Conservation (phyloP, 2,888 invertebrate species). For the Isotomurus palustris region DNA sequence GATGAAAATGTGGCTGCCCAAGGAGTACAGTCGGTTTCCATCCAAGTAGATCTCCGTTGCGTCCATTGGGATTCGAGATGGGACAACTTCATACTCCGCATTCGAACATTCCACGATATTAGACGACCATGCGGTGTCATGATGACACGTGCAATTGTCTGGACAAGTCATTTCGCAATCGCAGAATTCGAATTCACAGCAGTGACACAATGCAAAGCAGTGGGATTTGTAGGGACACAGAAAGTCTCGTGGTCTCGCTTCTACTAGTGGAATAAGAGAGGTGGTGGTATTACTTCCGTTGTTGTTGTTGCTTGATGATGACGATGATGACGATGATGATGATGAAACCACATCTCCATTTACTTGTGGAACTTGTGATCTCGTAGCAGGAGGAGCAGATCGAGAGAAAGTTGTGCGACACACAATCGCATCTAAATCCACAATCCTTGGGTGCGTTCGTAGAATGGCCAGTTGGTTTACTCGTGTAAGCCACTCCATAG, state of each 20-base stretch:
- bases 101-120: constrained; percentile 91
- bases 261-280: constrained; percentile 57
- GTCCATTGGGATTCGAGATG: constrained; percentile 80
- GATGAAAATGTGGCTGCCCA: constrained; percentile 78
- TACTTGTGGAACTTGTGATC: background rate
- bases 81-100: constrained; percentile 74
- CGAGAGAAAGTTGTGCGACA: constrained; percentile 75
- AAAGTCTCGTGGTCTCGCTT: constrained; percentile 76
- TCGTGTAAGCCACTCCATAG: constrained; percentile 90
- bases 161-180: constrained; percentile 98
- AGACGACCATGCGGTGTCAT: constrained; percentile 83
- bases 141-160: constrained; percentile 86
- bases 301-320: constrained; percentile 74
- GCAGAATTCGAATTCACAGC: constrained; percentile 93
- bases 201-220: constrained; percentile 90
- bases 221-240: constrained; percentile 87
- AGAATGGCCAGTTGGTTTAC: constrained; percentile 71
- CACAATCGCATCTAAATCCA: constrained; percentile 82
- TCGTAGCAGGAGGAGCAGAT: constrained; percentile 7
- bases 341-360: background rate
- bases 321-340: constrained; percentile 25
- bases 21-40: constrained; percentile 71
- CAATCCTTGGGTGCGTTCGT: constrained; percentile 78
- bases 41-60: constrained; percentile 81
- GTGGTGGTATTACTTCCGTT: constrained; percentile 51